A percentile compares a stretch with the other conserved stretches of the same genome.
phyloP scores from a whole-genome alignment of 2,797 vertebrate genomes.

The Molossus molossus region DNA sequence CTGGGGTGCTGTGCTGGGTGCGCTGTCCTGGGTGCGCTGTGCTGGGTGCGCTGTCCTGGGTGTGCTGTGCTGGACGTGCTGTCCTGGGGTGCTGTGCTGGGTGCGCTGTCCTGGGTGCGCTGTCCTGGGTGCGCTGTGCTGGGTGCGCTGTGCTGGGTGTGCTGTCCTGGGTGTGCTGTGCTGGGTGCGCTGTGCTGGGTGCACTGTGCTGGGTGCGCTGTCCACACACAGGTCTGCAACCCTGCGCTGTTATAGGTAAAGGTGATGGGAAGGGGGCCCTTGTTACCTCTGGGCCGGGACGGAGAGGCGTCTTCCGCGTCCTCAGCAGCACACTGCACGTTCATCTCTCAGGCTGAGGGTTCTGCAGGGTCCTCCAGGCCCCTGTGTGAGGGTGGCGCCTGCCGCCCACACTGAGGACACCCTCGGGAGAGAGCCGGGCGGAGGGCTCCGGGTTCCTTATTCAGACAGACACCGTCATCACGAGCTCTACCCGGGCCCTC shows the following conservation, averaged over 20 bases:
- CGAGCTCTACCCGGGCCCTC: rapidly evolving
- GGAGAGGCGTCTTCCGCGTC: background rate
- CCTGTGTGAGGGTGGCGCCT: background rate
- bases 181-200: too few species aligned
- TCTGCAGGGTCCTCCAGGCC: background rate
- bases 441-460: too few species aligned
- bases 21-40: too few species aligned
- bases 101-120: too few species aligned
- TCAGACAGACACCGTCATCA: rapidly evolving
- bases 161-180: too few species aligned
- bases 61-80: too few species aligned
- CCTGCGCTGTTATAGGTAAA: background rate
- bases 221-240: rapidly evolving
- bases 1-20: too few species aligned
- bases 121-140: too few species aligned
- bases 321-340: rapidly evolving
- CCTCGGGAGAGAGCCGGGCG: background rate
- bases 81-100: too few species aligned
- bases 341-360: background rate
- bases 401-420: background rate
- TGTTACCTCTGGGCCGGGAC: rapidly evolving
- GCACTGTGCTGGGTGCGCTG: too few species aligned
- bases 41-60: too few species aligned
- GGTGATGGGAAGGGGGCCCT: rapidly evolving
- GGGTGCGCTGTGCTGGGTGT: too few species aligned